Conservation (phyloP, 1,140 invertebrate genomes). For the Paracyclopina nana region DNA sequence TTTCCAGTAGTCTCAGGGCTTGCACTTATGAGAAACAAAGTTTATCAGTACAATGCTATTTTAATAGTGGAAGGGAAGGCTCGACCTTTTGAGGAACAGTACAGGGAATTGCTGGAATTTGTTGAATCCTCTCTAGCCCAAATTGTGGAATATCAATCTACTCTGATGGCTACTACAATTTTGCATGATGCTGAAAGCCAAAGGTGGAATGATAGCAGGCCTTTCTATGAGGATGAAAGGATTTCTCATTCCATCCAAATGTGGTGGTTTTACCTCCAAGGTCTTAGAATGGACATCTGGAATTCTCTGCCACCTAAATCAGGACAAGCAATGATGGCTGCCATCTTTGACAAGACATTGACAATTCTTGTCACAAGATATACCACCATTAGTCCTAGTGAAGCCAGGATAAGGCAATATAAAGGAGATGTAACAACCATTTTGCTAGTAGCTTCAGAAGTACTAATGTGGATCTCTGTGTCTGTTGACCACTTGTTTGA, state of each 20-base stretch:
- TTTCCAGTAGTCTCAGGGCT: not conserved
- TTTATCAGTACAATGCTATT: not conserved
- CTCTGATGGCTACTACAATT: constrained; percentile 1
- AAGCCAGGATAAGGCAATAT: not conserved
- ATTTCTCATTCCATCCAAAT: constrained; percentile 9
- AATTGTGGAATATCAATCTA: constrained; percentile 5
- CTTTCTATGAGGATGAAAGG: constrained; percentile 10
- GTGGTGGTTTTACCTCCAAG: constrained; percentile 5
- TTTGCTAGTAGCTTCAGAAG: not conserved
- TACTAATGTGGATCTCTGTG: too few relatives aligned
- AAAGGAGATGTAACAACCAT: not conserved
- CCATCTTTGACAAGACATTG: constrained; percentile 2
- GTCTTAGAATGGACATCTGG: constrained; percentile 1
- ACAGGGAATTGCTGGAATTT: not conserved
- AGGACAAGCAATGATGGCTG: not conserved
- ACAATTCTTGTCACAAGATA: not conserved
- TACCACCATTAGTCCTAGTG: not conserved
- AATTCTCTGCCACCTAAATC: not conserved
- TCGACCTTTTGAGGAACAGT: constrained; percentile 3
- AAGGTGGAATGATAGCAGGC: constrained; percentile 3
- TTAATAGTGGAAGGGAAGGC: not conserved
- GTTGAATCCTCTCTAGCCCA: constrained; percentile 1
- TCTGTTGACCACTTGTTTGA: too few relatives aligned
- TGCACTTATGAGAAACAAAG: constrained; percentile 7
- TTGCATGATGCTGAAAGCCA: constrained; percentile 3